These are phyloP conservation scores for Protobothrops mucrosquamatus DNA, from an alignment of 2,113 vertebrate species.

Conservation along the genomic window DNA sequence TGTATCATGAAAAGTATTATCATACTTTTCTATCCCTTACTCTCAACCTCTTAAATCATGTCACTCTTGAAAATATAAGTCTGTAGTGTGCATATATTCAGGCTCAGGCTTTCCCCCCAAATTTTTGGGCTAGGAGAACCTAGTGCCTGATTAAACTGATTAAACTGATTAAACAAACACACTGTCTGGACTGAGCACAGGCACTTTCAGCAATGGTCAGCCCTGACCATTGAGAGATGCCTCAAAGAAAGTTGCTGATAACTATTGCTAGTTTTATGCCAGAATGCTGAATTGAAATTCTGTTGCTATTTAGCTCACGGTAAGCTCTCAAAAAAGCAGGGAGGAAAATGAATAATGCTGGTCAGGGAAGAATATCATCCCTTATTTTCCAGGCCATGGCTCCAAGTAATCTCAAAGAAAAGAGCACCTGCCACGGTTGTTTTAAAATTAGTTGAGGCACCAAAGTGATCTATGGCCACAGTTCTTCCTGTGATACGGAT, in stretches of 20 bases:
- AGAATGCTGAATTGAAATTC: neutral
- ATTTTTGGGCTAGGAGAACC: neutral
- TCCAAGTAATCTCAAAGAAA: constrained; percentile 51
- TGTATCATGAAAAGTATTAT: neutral
- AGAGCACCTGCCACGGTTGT: constrained; percentile 54
- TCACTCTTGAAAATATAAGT: neutral
- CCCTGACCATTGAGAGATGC: neutral
- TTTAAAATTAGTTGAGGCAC: constrained; percentile 55
- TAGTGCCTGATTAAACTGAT: neutral
- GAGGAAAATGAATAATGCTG: constrained; percentile 30
- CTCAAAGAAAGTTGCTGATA: constrained; percentile 11
- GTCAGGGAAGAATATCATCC: constrained; percentile 49
- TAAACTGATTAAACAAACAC: constrained; percentile 10
- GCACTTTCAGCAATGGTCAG: constrained; percentile 5
- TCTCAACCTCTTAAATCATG: neutral
- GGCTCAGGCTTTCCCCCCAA: neutral
- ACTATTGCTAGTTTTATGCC: neutral
- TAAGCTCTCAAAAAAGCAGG: constrained; percentile 15
- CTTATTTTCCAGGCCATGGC: constrained; percentile 45
- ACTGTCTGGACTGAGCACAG: constrained; percentile 27
- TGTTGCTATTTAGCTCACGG: constrained; percentile 37
- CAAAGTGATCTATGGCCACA: constrained; percentile 48
- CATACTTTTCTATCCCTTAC: neutral
- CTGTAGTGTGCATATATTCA: neutral
- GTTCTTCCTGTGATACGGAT: constrained; percentile 44